Evolutionary conservation across 2,888 invertebrate genomes (phyloP).

Genomic region (Mesochorus sp.): DNA sequence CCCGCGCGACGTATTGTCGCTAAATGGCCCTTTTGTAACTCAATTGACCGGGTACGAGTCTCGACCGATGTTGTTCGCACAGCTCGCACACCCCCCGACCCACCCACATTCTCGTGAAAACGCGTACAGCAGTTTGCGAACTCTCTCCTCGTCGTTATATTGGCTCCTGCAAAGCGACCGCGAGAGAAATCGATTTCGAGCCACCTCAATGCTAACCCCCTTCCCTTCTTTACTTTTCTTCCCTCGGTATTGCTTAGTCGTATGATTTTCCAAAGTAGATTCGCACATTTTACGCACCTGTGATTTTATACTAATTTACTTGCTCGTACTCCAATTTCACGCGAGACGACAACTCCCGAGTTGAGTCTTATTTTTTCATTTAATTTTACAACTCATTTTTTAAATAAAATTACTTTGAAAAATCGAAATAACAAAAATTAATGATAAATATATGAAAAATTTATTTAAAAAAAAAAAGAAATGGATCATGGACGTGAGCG

Average conservation of each 20-base stretch:
- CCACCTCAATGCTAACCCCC: conserved; percentile 8
- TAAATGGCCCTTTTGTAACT: conserved; percentile 70
- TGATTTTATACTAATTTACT: too few species aligned
- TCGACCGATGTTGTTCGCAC: conserved; percentile 52
- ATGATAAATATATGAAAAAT: too few species aligned
- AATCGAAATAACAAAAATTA: too few species aligned
- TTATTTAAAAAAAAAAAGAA: too few species aligned
- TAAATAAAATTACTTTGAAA: too few species aligned
- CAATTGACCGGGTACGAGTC: conserved; percentile 66
- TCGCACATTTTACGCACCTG: conserved; percentile 2
- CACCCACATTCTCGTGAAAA: conserved; percentile 49
- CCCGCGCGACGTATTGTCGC: conserved; percentile 65
- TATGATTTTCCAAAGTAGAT: conserved; percentile 14
- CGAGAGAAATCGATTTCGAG: conserved; percentile 51
- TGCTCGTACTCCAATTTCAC: too few species aligned
- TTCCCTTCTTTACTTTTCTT: too few species aligned
- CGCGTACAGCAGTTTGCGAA: conserved; percentile 44
- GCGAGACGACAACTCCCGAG: too few species aligned
- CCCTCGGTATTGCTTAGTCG: neutral
- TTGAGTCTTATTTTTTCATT: too few species aligned
- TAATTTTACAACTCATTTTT: too few species aligned
- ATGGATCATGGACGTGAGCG: too few species aligned
- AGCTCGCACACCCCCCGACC: neutral
- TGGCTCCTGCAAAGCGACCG: conserved; percentile 10
- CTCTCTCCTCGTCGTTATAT: too few species aligned